Evolutionary conservation across 2,888 invertebrate genomes (phyloP).

Genomic region (Alcis repandata): DNA sequence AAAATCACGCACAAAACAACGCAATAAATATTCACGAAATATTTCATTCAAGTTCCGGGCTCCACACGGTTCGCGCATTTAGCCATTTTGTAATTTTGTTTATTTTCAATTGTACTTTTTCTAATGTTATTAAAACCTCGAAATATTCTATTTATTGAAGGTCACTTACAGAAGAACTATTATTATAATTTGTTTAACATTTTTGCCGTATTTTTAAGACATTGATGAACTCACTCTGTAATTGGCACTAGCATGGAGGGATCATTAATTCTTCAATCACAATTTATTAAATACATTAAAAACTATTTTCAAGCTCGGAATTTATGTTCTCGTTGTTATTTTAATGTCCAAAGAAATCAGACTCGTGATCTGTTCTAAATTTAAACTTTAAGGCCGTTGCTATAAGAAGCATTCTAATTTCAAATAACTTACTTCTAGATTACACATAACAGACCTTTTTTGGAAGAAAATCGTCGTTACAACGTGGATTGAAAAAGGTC

Average conservation of each 20-base stretch:
- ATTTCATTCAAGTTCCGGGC: neutral
- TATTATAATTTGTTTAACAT: slow-evolving; percentile 34
- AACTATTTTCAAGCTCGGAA: slow-evolving; percentile 38
- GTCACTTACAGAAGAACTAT: slow-evolving; percentile 56
- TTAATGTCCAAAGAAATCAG: slow-evolving; percentile 31
- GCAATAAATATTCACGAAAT: neutral
- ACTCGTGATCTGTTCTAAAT: slow-evolving; percentile 25
- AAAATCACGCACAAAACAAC: neutral
- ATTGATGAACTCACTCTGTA: slow-evolving; percentile 64
- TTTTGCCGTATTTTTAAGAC: slow-evolving; percentile 52
- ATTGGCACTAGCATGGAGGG: slow-evolving; percentile 84
- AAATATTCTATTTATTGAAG: slow-evolving; percentile 39
- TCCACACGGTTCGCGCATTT: neutral
- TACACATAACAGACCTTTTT: slow-evolving; percentile 14
- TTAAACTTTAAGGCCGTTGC: slow-evolving; percentile 33
- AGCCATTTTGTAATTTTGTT: neutral
- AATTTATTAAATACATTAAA: slow-evolving; percentile 30
- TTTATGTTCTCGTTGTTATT: slow-evolving; percentile 28
- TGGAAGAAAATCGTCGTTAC: slow-evolving; percentile 20
- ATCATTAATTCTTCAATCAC: slow-evolving; percentile 43
- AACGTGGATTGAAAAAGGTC: slow-evolving; percentile 14
- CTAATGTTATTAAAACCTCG: slow-evolving; percentile 15
- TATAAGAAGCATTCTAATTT: slow-evolving; percentile 34
- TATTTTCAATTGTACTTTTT: neutral
- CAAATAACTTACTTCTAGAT: slow-evolving; percentile 22